Evolutionary conservation across 37 sponge, comb jelly and placozoan species (phyloP), one percentile per base, ranked within the genome.

Genomic region (Corticium candelabrum): DNA sequence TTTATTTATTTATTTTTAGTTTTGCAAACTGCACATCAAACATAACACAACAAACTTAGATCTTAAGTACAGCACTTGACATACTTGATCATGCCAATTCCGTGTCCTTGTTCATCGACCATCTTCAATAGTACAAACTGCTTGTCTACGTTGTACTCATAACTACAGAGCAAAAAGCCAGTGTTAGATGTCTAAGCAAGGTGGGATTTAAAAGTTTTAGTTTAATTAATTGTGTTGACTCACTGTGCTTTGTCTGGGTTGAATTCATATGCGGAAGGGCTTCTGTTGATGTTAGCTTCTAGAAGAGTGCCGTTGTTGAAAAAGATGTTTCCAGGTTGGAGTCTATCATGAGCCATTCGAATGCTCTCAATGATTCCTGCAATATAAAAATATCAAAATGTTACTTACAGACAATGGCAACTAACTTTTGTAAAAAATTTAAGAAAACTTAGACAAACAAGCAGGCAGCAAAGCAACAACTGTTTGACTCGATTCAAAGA

Each of bases 31-130:
- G 11, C 56, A 43, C 56, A 5, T 5, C 56, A 43, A 11, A 5
- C 56, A 43, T 11, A 21, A 21, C 56, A 43, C 11, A 21, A 43
- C 56, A 43, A n/a, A n/a, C n/a, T n/a, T n/a, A n/a, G n/a, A n/a
- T n/a, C n/a, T n/a, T n/a, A n/a, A n/a, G n/a, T n/a, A n/a, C n/a
- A n/a, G n/a, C n/a, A n/a, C n/a, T n/a, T n/a, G n/a, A n/a, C n/a
- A n/a, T n/a, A 90, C 91, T 77, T 82, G 35, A 92, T 81, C 90
- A 92, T 92, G 40, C 93, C 93, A 87, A 89, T 41, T 56, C 41
- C 85, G 1, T 68, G 74, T 5, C 80, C 80, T 35, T 80, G 32
- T 7, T 35, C 27, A 37, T 94, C 92, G 11, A 88, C 86, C 84
- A 94, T 85, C 81, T 94, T 94, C 2, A 94, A 71, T 33, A 94